Percentiles rank a stretch among this genome's conserved stretches.
Conservation (phyloP, 2,113 vertebrate species). For the Rhinogobius similis region DNA sequence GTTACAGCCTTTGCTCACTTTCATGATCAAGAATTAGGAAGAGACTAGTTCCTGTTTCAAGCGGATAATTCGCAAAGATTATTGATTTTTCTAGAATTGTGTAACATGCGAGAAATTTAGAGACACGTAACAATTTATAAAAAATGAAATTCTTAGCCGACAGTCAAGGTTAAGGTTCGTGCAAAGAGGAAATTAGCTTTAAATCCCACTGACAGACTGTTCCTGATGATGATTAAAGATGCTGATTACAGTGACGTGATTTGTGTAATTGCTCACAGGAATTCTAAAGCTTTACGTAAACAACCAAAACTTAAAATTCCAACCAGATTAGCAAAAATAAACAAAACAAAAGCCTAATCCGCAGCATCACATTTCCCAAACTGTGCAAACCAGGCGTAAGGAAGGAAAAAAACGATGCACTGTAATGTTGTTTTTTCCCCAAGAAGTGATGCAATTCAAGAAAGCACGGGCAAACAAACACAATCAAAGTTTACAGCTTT, state of each 20-base stretch:
- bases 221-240: too few species aligned
- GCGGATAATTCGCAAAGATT: neutral
- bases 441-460: neutral
- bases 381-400: neutral
- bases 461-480: neutral
- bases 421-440: neutral
- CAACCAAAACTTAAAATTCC: neutral
- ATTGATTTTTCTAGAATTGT: neutral
- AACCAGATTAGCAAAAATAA: neutral
- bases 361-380: neutral
- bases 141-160: neutral
- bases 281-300: neutral
- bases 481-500: neutral
- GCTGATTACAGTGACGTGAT: neutral
- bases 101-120: neutral
- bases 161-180: neutral
- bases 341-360: neutral
- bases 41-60: slow-evolving; percentile 1
- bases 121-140: neutral
- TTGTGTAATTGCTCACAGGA: neutral
- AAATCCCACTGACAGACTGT: too few species aligned
- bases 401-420: neutral
- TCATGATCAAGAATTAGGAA: neutral
- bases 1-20: neutral
- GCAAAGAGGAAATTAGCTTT: too few species aligned